Evolutionary conservation across 1,140 invertebrate species (phyloP).

Genomic region (Anadara kagoshimensis): DNA sequence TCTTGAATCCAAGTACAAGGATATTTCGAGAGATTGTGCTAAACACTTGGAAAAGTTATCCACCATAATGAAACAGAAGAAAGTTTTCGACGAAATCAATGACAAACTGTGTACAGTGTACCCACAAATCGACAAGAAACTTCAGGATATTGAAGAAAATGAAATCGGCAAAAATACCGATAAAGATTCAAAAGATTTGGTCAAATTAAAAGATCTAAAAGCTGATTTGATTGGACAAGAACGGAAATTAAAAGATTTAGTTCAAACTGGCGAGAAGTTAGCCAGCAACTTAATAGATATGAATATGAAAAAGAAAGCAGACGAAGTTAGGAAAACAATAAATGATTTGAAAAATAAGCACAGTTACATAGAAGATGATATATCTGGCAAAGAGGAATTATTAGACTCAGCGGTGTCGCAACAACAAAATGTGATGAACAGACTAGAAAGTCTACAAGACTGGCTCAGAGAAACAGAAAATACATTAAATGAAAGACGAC

Average conservation of each 20-base stretch:
- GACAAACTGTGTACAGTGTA: conserved; percentile 87
- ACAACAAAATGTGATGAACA: conserved; percentile 93
- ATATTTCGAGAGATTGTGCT: conserved; percentile 60
- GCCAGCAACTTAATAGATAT: conserved; percentile 80
- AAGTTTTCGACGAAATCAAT: conserved; percentile 72
- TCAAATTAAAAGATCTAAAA: conserved; percentile 57
- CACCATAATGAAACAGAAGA: conserved; percentile 59
- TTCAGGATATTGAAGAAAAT: conserved; percentile 69
- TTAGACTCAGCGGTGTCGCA: conserved; percentile 91
- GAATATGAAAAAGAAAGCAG: conserved; percentile 76
- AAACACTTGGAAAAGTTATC: conserved; percentile 63
- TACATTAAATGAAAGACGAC: conserved; percentile 81
- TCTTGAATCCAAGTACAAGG: conserved; percentile 64
- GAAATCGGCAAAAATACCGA: conserved; percentile 54
- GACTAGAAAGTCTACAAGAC: conserved; percentile 86
- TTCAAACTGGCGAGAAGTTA: conserved; percentile 59
- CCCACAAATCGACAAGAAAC: conserved; percentile 87
- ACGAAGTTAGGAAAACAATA: conserved; percentile 85
- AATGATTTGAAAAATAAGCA: conserved; percentile 89
- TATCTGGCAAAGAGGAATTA: conserved; percentile 87
- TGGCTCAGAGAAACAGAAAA: conserved; percentile 91
- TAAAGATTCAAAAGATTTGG: conserved; percentile 52
- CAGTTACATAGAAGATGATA: conserved; percentile 81
- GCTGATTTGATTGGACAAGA: conserved; percentile 64
- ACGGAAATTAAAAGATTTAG: conserved; percentile 58